Conservation (phyloP, 2,113 vertebrate species). For the Cricetomys ansorgei region DNA sequence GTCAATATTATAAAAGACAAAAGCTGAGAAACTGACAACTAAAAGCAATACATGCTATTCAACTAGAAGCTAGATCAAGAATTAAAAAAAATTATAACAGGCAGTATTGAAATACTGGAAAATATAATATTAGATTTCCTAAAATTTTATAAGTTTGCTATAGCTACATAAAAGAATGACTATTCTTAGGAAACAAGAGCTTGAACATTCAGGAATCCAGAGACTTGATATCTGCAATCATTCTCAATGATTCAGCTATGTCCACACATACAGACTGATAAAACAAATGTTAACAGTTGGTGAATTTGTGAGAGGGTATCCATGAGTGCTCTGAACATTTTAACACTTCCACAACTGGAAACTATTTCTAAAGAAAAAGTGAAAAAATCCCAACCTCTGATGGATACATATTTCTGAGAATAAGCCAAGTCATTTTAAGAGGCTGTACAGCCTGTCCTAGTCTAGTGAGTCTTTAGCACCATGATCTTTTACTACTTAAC, state of each 20-base stretch:
- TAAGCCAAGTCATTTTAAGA: not conserved
- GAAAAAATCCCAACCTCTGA: conserved; percentile 10
- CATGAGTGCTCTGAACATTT: conserved; percentile 1
- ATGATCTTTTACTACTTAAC: too few species aligned
- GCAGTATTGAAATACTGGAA: not conserved
- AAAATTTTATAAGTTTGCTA: conserved; percentile 8
- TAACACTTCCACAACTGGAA: not conserved
- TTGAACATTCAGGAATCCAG: not conserved
- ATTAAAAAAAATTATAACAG: not conserved
- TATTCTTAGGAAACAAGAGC: conserved; percentile 42
- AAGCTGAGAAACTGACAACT: conserved; percentile 16
- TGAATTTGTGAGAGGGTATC: not conserved
- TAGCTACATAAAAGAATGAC: conserved; percentile 12
- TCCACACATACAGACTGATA: not conserved
- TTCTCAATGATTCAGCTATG: not conserved
- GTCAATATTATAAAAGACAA: conserved; percentile 17
- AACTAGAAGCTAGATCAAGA: not conserved
- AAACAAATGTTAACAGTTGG: conserved; percentile 29
- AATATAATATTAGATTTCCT: not conserved
- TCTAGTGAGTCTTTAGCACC: too few species aligned
- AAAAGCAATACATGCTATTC: conserved; percentile 16
- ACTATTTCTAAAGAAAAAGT: conserved; percentile 50
- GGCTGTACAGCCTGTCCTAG: not conserved
- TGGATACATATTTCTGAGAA: not conserved
- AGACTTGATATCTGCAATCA: not conserved